Conservation (phyloP, 2,797 vertebrate species). For the Ceryle rudis region DNA sequence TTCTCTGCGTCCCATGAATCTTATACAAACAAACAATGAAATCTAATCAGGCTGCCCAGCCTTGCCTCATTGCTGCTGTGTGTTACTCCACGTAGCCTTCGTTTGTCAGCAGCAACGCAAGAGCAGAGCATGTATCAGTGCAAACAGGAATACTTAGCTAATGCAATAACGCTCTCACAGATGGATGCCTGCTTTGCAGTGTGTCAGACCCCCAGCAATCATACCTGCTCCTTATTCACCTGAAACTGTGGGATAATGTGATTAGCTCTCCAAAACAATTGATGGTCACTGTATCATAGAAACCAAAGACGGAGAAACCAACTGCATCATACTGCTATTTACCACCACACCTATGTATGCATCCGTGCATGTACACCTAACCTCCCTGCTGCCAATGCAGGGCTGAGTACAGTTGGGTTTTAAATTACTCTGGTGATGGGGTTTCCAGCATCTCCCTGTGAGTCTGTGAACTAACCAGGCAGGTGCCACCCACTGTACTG, state of each 20-base stretch:
- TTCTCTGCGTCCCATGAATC: background rate
- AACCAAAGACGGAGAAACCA: background rate
- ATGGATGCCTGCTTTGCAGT: background rate
- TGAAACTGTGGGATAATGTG: background rate
- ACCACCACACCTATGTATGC: background rate
- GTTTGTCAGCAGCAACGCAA: background rate
- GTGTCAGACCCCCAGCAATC: background rate
- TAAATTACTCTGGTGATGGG: background rate
- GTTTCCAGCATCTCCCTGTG: background rate
- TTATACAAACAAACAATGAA: background rate
- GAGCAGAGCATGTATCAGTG: background rate
- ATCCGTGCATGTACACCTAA: too few species aligned
- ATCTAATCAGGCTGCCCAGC: background rate
- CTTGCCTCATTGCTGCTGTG: background rate
- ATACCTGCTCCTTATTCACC: background rate
- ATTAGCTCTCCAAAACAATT: background rate
- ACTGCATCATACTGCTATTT: background rate
- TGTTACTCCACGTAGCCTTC: background rate
- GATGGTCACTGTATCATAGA: background rate
- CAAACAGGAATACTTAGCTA: slow-evolving; percentile 25
- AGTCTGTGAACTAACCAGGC: background rate
- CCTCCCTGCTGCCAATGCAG: background rate
- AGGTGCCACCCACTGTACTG: background rate
- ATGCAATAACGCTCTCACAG: background rate
- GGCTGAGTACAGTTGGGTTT: background rate